A percentile compares a stretch with the other conserved stretches of the same genome.
These are phyloP conservation scores for Sprattus sprattus DNA, from an alignment of 2,113 vertebrate species.

Conservation along the genomic window DNA sequence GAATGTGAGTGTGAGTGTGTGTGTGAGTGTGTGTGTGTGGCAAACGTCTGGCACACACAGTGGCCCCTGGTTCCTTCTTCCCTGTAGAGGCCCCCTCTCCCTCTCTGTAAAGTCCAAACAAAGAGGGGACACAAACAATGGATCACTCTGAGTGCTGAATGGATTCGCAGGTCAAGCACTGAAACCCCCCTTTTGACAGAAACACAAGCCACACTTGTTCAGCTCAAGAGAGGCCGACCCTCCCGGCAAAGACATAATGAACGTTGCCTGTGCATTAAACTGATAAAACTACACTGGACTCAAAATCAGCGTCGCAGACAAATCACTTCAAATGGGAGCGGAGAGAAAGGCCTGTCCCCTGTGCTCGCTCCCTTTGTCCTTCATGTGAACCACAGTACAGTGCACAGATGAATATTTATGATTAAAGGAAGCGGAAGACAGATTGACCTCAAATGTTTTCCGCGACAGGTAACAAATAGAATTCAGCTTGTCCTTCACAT, in stretches of 20 bases:
- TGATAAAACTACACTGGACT: conserved; percentile 64
- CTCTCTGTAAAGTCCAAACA: conserved; percentile 70
- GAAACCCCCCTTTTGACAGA: conserved; percentile 69
- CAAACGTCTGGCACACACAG: conserved; percentile 56
- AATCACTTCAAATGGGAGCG: conserved; percentile 36
- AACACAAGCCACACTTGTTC: conserved; percentile 79
- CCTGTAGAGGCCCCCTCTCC: conserved; percentile 36
- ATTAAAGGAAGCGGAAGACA: conserved; percentile 17
- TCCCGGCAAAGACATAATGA: conserved; percentile 70
- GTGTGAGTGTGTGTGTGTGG: conserved; percentile 49
- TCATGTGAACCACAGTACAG: conserved; percentile 17
- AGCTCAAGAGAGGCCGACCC: conserved; percentile 73
- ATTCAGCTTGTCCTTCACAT: conserved; percentile 12
- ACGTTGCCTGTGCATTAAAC: conserved; percentile 71
- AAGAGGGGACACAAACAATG: conserved; percentile 76
- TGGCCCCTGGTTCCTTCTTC: conserved; percentile 54
- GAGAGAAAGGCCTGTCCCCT: not conserved
- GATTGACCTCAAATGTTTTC: conserved; percentile 32
- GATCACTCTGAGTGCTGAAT: conserved; percentile 72
- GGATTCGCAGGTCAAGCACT: conserved; percentile 74
- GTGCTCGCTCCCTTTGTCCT: not conserved
- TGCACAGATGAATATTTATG: conserved; percentile 37
- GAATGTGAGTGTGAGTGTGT: conserved; percentile 42
- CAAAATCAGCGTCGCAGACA: conserved; percentile 66
- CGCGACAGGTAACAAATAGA: conserved; percentile 25